Conservation (phyloP, 2,888 invertebrate genomes). For the Gonocerus acuteangulatus region DNA sequence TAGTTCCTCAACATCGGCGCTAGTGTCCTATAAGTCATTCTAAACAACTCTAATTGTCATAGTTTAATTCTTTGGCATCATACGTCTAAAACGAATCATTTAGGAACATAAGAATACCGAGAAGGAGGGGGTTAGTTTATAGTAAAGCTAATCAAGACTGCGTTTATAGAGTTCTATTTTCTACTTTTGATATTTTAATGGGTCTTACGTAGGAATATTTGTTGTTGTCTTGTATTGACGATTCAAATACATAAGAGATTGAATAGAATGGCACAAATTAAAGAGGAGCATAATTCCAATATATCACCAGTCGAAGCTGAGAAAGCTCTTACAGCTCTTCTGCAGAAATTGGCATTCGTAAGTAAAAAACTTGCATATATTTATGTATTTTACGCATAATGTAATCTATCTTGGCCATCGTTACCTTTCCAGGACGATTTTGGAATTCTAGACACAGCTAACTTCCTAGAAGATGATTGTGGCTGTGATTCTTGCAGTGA, state of each 20-base stretch:
- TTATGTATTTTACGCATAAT: background rate
- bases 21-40: too few relatives aligned
- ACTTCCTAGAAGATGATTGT: conserved; percentile 32
- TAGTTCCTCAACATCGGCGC: too few relatives aligned
- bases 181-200: background rate
- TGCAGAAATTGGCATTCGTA: conserved; percentile 21
- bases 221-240: background rate
- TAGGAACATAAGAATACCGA: background rate
- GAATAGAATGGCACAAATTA: background rate
- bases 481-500: conserved; percentile 36
- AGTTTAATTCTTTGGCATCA: too few relatives aligned
- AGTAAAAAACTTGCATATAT: background rate
- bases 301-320: background rate
- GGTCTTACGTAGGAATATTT: background rate
- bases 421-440: conserved; percentile 26
- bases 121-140: background rate
- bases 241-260: too few relatives aligned
- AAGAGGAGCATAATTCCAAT: background rate
- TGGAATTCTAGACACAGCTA: conserved; percentile 20
- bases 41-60: too few relatives aligned
- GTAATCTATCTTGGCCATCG: background rate
- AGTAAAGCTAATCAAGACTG: background rate
- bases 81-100: background rate
- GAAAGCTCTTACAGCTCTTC: conserved; percentile 19
- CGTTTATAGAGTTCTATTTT: background rate